phyloP scores from a whole-genome alignment of 2,888 invertebrate genomes.

The Acheta domesticus region DNA sequence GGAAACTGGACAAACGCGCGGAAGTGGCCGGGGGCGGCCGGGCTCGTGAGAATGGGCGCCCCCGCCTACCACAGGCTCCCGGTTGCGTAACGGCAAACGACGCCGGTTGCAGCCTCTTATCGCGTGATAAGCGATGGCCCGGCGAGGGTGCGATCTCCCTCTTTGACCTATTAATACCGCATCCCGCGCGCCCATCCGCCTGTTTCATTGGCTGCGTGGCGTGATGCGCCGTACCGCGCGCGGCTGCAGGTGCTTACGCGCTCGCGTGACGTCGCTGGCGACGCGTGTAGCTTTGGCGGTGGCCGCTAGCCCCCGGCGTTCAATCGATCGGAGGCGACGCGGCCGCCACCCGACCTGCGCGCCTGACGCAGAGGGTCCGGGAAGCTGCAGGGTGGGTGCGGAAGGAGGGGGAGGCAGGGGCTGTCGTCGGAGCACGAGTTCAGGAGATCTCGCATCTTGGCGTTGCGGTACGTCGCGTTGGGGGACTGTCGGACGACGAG shows the following conservation, averaged over 20 bases:
- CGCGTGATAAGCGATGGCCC: not conserved
- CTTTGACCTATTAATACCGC: not conserved
- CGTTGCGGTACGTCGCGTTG: no score
- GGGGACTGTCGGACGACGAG: not conserved
- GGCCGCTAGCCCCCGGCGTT: no score
- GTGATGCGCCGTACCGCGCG: no score
- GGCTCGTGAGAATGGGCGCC: not conserved
- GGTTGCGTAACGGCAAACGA: not conserved
- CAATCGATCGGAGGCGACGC: no score
- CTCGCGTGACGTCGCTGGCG: not conserved
- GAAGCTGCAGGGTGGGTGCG: no score
- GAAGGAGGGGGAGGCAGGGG: no score
- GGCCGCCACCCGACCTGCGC: no score
- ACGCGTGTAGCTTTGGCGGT: no score
- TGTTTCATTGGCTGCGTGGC: not conserved
- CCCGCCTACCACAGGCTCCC: not conserved
- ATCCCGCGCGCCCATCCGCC: not conserved
- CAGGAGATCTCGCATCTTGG: no score
- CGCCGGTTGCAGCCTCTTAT: not conserved
- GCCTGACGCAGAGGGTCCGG: no score
- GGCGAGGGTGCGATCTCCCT: not conserved
- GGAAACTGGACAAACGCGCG: constrained; percentile 23
- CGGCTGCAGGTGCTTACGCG: not conserved
- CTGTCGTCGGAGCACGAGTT: no score
- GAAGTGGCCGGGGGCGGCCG: constrained; percentile 12